Evolutionary conservation across 2,888 invertebrate genomes (phyloP).

Genomic region (Hesperia comma): DNA sequence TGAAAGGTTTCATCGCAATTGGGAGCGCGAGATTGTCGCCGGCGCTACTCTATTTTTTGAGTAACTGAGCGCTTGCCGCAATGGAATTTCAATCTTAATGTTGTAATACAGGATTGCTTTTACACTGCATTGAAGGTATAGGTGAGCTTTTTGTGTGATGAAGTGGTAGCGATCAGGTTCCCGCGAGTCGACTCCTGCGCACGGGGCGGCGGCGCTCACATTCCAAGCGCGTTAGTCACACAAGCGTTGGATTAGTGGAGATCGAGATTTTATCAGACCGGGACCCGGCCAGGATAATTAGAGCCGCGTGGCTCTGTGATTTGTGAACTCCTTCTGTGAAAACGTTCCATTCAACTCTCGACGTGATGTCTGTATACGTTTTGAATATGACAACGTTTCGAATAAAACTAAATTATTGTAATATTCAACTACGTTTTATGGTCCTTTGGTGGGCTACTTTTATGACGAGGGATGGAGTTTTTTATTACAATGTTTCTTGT

Average conservation of each 20-base stretch:
- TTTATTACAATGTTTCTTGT: background rate
- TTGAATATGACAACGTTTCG: slow-evolving; percentile 4
- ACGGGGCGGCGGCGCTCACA: slow-evolving; percentile 41
- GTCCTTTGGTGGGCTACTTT: background rate
- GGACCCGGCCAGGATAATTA: slow-evolving; percentile 61
- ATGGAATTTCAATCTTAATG: slow-evolving; percentile 7
- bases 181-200: slow-evolving; percentile 42
- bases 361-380: slow-evolving; percentile 31
- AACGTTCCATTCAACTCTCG: slow-evolving; percentile 49
- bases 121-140: background rate
- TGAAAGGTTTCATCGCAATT: slow-evolving; percentile 46
- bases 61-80: background rate
- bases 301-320: slow-evolving; percentile 59
- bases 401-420: slow-evolving; percentile 20
- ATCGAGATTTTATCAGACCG: slow-evolving; percentile 66
- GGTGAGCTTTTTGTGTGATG: slow-evolving; percentile 35
- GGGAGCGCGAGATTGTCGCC: slow-evolving; percentile 46
- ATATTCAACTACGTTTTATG: slow-evolving; percentile 14
- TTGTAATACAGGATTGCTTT: background rate
- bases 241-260: slow-evolving; percentile 54
- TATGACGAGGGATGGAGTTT: background rate
- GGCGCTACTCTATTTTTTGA: slow-evolving; percentile 46
- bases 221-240: slow-evolving; percentile 52
- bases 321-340: slow-evolving; percentile 60
- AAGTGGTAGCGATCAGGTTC: slow-evolving; percentile 37